Percentiles rank a stretch among this genome's conserved stretches.
phyloP scores from a whole-genome alignment of 2,888 invertebrate genomes.

The Andrena minutula region DNA sequence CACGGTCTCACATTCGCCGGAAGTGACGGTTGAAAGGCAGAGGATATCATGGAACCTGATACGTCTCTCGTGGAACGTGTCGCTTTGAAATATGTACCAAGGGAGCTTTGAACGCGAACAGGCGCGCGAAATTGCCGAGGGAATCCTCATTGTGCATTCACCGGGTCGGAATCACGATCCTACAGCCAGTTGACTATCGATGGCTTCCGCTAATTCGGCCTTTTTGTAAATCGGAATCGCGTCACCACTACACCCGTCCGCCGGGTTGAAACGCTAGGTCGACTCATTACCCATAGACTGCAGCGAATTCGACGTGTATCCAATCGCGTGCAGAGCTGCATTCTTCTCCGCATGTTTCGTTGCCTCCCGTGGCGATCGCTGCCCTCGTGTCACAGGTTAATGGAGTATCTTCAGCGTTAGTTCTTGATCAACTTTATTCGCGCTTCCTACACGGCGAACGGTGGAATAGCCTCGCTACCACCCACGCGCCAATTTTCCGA shows the following conservation, averaged over 20 bases:
- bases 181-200: background rate
- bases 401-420: background rate
- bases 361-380: background rate
- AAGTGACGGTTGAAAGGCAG: background rate
- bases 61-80: background rate
- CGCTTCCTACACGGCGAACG: background rate
- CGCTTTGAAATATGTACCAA: slow-evolving; percentile 32
- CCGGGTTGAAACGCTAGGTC: slow-evolving; percentile 1
- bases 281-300: background rate
- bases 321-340: background rate
- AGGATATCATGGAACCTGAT: slow-evolving; percentile 25
- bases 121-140: background rate
- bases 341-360: background rate
- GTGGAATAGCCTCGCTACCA: background rate
- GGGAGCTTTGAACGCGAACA: slow-evolving; percentile 25
- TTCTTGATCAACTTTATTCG: background rate
- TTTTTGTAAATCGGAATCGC: slow-evolving; percentile 19
- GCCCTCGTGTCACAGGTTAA: background rate
- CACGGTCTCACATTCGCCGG: background rate
- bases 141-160: slow-evolving; percentile 8
- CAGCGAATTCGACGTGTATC: no score
- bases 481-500: background rate
- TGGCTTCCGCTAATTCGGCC: slow-evolving; percentile 9
- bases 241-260: no score
- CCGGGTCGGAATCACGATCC: background rate